phyloP scores from a whole-genome alignment of 2,797 vertebrate species.

The Chloroceryle inda region DNA sequence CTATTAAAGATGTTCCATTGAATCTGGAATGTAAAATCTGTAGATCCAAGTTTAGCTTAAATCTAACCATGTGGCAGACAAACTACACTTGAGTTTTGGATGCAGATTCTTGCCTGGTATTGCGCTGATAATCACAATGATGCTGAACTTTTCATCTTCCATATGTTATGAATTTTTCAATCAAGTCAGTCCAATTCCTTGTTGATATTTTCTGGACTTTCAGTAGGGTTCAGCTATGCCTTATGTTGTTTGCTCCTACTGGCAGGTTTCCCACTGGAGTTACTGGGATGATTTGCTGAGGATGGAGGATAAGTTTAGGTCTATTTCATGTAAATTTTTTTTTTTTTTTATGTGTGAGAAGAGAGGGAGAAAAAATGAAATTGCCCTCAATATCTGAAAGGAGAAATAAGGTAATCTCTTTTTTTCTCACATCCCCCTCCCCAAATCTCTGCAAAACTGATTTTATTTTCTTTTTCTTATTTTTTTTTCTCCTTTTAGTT shows the following conservation, averaged over 20 bases:
- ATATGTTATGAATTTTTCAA: background rate
- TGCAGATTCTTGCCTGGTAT: background rate
- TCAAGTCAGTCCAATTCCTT: background rate
- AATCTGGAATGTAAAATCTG: background rate
- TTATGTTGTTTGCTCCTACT: background rate
- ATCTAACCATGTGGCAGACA: background rate
- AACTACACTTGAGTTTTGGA: background rate
- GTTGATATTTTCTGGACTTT: background rate
- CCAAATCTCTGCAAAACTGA: background rate
- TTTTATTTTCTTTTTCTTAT: too few species aligned
- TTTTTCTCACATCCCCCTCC: too few species aligned
- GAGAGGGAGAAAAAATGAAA: background rate
- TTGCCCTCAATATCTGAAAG: background rate
- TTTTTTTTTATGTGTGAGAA: background rate
- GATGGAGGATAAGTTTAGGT: background rate
- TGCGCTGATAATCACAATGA: background rate
- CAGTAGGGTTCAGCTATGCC: background rate
- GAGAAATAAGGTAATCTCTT: background rate
- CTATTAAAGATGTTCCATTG: background rate
- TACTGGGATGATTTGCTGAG: background rate
- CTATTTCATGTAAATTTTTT: background rate
- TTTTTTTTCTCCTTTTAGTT: accelerated
- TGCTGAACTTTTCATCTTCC: background rate
- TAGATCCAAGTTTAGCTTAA: background rate
- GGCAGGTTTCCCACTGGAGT: background rate